Percentiles rank a stretch among this genome's conserved stretches.
Conservation (phyloP, 2,888 invertebrate genomes). For the Dascillus cervinus region DNA sequence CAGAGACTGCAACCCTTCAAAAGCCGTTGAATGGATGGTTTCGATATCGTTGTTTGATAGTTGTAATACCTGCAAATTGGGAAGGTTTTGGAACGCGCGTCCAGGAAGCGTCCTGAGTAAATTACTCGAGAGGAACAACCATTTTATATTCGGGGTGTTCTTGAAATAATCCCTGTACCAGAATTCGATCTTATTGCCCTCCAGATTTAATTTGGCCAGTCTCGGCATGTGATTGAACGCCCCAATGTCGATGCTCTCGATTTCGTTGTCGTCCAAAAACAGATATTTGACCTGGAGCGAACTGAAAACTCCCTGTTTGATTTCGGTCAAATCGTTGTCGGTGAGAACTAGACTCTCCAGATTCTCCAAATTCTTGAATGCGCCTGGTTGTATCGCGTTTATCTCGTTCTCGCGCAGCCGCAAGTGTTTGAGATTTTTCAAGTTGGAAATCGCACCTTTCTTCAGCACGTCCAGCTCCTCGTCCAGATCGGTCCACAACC, state of each 20-base stretch:
- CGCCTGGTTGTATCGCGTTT: slow-evolving; percentile 8
- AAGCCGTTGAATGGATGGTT: slow-evolving; percentile 9
- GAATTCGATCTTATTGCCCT: slow-evolving; percentile 7
- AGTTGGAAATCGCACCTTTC: slow-evolving; percentile 8
- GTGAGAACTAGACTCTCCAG: slow-evolving; percentile 8
- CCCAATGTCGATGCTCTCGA: slow-evolving; percentile 7
- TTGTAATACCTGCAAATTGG: slow-evolving; percentile 8
- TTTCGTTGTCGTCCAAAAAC: slow-evolving; percentile 5
- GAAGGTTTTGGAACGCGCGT: slow-evolving; percentile 7
- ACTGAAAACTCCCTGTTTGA: slow-evolving; percentile 9
- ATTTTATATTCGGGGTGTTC: slow-evolving; percentile 3
- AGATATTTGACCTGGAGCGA: slow-evolving; percentile 4
- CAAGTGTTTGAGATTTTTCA: slow-evolving; percentile 8
- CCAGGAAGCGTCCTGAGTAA: slow-evolving; percentile 5
- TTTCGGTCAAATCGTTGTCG: slow-evolving; percentile 8
- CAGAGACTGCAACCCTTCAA: slow-evolving; percentile 9
- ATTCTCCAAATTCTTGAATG: slow-evolving; percentile 11
- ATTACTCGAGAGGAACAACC: slow-evolving; percentile 7
- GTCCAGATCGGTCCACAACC: slow-evolving; percentile 4
- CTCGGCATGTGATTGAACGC: slow-evolving; percentile 7
- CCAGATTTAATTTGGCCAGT: slow-evolving; percentile 4
- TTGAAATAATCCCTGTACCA: slow-evolving; percentile 9
- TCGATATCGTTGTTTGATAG: slow-evolving; percentile 11
- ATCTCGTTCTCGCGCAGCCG: slow-evolving; percentile 10
- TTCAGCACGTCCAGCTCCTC: slow-evolving; percentile 5